phyloP scores from a whole-genome alignment of 2,113 vertebrate genomes.

The Colaptes auratus region DNA sequence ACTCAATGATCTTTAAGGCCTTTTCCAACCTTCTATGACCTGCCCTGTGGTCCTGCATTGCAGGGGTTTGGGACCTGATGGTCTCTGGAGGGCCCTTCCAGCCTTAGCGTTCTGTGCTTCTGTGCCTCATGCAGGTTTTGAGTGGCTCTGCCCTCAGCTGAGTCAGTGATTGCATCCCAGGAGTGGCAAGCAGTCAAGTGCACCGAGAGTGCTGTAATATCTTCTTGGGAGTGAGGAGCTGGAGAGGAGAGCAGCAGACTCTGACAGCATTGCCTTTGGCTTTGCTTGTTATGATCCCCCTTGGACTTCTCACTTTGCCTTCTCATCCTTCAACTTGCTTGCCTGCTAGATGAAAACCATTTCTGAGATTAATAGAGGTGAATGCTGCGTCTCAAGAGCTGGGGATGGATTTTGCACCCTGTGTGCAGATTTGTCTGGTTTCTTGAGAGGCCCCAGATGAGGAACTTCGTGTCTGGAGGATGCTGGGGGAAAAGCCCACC shows the following conservation, averaged over 20 bases:
- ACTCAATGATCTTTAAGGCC: too few relatives aligned
- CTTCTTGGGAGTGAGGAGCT: neutral
- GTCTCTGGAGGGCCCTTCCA: too few relatives aligned
- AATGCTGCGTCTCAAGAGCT: slow-evolving; percentile 2
- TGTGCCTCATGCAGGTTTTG: neutral
- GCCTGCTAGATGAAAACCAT: neutral
- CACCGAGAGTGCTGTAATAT: neutral
- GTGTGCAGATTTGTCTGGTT: neutral
- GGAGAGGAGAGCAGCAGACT: neutral
- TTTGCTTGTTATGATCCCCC: neutral
- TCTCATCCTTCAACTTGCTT: neutral
- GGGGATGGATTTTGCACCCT: neutral
- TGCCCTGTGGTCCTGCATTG: too few relatives aligned
- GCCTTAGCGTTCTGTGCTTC: neutral
- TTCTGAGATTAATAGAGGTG: neutral
- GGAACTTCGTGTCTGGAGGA: neutral
- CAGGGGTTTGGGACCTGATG: too few relatives aligned
- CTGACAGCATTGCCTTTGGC: neutral
- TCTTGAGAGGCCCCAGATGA: neutral
- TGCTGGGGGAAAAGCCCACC: neutral
- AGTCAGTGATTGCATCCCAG: neutral
- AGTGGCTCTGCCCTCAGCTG: neutral
- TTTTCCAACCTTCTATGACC: too few relatives aligned
- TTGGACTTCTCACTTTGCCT: neutral
- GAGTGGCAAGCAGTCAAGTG: neutral